Conservation (phyloP, 1,140 invertebrate species). For the Streblospio benedicti region DNA sequence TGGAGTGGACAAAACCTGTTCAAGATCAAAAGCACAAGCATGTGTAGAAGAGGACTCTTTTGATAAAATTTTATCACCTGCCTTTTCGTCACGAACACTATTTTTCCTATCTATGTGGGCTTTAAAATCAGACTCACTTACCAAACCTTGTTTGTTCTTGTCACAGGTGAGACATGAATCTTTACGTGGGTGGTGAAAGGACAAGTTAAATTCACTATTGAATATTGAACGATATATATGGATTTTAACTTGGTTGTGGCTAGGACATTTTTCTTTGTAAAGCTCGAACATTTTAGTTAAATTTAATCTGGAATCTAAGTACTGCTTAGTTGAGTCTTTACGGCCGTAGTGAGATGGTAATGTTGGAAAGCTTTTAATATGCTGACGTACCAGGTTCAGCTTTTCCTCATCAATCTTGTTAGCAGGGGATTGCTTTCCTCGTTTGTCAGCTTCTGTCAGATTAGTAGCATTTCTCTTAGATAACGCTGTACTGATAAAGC, state of each 20-base stretch:
- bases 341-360: slow-evolving; percentile 20
- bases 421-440: slow-evolving; percentile 12
- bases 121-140: neutral
- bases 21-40: slow-evolving; percentile 17
- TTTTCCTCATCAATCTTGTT: slow-evolving; percentile 15
- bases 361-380: slow-evolving; percentile 21
- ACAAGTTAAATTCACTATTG: slow-evolving; percentile 21
- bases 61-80: slow-evolving; percentile 13
- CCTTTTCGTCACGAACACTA: slow-evolving; percentile 9
- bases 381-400: slow-evolving; percentile 8
- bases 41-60: slow-evolving; percentile 1
- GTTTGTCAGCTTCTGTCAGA: slow-evolving; percentile 13
- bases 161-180: too few species aligned
- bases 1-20: slow-evolving; percentile 17
- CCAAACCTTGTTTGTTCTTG: slow-evolving; percentile 1
- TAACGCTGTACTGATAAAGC: slow-evolving; percentile 7
- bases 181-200: slow-evolving; percentile 19
- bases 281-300: slow-evolving; percentile 19
- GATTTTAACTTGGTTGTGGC: neutral
- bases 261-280: slow-evolving; percentile 19
- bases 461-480: slow-evolving; percentile 9
- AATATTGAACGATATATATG: slow-evolving; percentile 16
- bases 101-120: slow-evolving; percentile 14
- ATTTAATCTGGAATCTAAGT: slow-evolving; percentile 11
- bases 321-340: slow-evolving; percentile 17